Evolutionary conservation across 2,888 invertebrate genomes (phyloP).

Genomic region (Gastrophysa polygoni): DNA sequence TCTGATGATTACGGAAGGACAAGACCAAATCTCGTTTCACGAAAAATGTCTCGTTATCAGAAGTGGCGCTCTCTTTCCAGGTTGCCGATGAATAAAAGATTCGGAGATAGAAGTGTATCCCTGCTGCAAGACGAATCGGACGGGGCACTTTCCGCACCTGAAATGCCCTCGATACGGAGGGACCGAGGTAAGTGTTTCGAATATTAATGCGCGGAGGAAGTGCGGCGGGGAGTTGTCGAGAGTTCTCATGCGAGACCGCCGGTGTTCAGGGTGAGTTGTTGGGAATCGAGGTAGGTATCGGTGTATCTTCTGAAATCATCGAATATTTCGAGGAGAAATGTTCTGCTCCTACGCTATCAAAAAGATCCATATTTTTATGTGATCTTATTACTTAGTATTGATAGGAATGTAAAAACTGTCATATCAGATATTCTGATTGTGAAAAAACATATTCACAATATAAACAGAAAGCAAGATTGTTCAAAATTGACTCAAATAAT

Average conservation of each 20-base stretch:
- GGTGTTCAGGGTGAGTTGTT: not conserved
- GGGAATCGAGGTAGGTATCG: not conserved
- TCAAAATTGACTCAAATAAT: too few relatives aligned
- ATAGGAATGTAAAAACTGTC: too few relatives aligned
- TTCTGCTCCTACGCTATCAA: too few relatives aligned
- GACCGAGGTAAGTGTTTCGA: constrained; percentile 63
- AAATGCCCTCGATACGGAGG: constrained; percentile 74
- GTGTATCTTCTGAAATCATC: too few relatives aligned
- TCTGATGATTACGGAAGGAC: too few relatives aligned
- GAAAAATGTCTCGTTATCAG: constrained; percentile 25
- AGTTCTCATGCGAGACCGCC: not conserved
- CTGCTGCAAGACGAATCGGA: constrained; percentile 76
- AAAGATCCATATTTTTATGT: too few relatives aligned
- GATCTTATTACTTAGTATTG: too few relatives aligned
- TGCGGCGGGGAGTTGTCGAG: not conserved
- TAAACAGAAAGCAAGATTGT: too few relatives aligned
- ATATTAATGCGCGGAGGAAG: not conserved
- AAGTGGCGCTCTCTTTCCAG: constrained; percentile 40
- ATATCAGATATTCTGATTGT: too few relatives aligned
- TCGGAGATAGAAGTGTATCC: constrained; percentile 62
- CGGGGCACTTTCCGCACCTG: constrained; percentile 81
- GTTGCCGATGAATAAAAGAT: constrained; percentile 59
- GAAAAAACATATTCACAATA: too few relatives aligned
- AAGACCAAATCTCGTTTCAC: not conserved
- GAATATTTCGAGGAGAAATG: too few relatives aligned